phyloP scores from a whole-genome alignment of 2,113 vertebrate genomes.

The Sisor rabdophorus region DNA sequence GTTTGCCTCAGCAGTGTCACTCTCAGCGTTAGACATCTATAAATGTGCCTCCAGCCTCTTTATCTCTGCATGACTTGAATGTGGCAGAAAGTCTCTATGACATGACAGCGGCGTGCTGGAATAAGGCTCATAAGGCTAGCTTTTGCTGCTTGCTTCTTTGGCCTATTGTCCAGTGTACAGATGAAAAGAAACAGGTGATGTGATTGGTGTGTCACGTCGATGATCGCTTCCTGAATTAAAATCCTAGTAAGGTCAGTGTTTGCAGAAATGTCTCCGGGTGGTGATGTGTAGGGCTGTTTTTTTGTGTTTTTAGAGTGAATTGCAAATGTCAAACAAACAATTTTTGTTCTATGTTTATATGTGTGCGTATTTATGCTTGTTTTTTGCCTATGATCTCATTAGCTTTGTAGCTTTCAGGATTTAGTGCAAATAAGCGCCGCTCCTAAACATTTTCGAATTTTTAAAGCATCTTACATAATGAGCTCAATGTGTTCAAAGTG shows the following conservation, averaged over 20 bases:
- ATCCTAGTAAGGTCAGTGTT: not conserved
- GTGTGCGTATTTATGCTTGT: conserved; percentile 6
- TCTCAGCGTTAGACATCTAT: conserved; percentile 16
- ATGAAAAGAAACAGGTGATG: too few species aligned
- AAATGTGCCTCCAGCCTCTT: conserved; percentile 15
- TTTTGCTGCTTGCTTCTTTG: conserved; percentile 11
- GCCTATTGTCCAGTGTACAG: not conserved
- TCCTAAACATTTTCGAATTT: conserved; percentile 36
- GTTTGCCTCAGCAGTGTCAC: conserved; percentile 5
- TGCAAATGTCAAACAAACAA: not conserved
- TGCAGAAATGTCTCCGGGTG: not conserved
- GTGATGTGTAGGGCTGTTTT: not conserved
- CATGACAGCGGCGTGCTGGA: conserved; percentile 11
- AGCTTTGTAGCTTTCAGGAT: conserved; percentile 11
- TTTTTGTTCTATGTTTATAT: not conserved
- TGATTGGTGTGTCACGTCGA: not conserved
- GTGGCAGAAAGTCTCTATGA: conserved; percentile 38
- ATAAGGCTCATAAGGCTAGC: conserved; percentile 15
- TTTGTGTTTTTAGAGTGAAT: not conserved
- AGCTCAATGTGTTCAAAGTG: conserved; percentile 34
- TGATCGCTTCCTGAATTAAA: conserved; percentile 23
- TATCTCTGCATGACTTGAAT: conserved; percentile 31
- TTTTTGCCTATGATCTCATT: conserved; percentile 9
- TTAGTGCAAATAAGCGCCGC: conserved; percentile 7
- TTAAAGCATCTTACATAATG: conserved; percentile 37